Evolutionary conservation across 2,113 vertebrate genomes (phyloP), one percentile per base, ranked within the genome.

Genomic region (Bolborhynchus lineola): DNA sequence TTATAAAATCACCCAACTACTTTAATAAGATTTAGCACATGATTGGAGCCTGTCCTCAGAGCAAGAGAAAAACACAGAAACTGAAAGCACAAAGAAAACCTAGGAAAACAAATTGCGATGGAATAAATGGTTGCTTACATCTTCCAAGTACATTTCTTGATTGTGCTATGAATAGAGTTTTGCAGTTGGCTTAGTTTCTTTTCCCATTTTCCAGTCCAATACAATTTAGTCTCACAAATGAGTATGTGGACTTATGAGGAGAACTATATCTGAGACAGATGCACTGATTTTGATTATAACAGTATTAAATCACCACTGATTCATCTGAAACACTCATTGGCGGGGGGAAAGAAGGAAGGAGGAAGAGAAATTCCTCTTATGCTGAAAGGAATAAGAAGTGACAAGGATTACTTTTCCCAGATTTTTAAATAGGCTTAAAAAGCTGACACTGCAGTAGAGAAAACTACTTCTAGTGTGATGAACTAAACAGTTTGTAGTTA

Each of bases 241-340:
- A 77, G 67, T 2, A 1, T 64, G 23, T 82, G 91, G 69, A 84
- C 24, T 82, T 92, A 53, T 39, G 53, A 77, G 3, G 1, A 88
- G 39, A 74, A 60, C 81, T 55, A 39, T 23, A 3, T 59, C 33
- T 63, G 68, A 84, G 62, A 93, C 91, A 96, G 95, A 88, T 23
- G 49, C 65, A 60, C 69, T 95, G 83, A 96, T 95, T 95, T 91
- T 87, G 5, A 70, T 90, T 88, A 74, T 42, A 76, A 44, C 13
- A 33, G 10, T 46, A 67, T 78, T 82, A 84, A 89, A 82, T 86
- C 72, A 59, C 49, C 29, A 93, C 33, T 93, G 59, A 93, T 93
- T 88, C 82, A 83, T 92, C 63, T 94, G 59, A 39, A 91, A 78
- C 15, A 78, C 57, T 83, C 53, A n/a, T 15, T n/a, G 33, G 20